phyloP scores from a whole-genome alignment of 2,888 invertebrate species.

The Pyrrhopygopsis socrates region DNA sequence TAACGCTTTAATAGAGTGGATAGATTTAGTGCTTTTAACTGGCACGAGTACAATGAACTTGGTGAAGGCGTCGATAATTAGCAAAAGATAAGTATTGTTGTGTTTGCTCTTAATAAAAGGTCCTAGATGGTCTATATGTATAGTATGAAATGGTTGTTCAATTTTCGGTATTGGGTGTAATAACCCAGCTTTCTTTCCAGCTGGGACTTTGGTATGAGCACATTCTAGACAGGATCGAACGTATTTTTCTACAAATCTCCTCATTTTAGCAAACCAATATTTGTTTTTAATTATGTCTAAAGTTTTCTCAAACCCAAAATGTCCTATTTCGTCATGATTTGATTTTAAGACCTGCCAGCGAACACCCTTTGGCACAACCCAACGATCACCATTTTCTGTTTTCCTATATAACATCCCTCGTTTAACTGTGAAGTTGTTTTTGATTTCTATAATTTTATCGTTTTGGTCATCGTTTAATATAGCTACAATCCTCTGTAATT shows the following conservation, averaged over 20 bases:
- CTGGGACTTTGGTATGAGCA: constrained; percentile 70
- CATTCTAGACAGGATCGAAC: constrained; percentile 66
- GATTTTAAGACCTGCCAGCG: constrained; percentile 36
- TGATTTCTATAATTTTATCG: constrained; percentile 20
- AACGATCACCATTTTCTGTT: constrained; percentile 21
- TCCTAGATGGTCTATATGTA: constrained; percentile 38
- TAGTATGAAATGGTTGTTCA: constrained; percentile 27
- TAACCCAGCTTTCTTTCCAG: constrained; percentile 79
- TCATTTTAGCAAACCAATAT: constrained; percentile 56
- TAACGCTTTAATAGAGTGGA: constrained; percentile 22
- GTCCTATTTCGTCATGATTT: constrained; percentile 25
- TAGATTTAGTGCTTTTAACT: constrained; percentile 54
- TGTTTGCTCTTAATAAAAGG: constrained; percentile 46
- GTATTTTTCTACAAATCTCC: constrained; percentile 57
- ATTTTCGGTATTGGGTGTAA: constrained; percentile 53
- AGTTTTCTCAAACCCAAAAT: constrained; percentile 27
- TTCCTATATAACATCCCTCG: constrained; percentile 46
- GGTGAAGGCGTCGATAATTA: constrained; percentile 63
- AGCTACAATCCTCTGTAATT: constrained; percentile 26
- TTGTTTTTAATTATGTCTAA: constrained; percentile 27
- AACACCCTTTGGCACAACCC: constrained; percentile 31
- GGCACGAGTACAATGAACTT: constrained; percentile 52
- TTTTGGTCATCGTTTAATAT: constrained; percentile 26
- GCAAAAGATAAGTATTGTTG: constrained; percentile 40
- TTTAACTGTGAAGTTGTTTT: constrained; percentile 29